Base-by-base conservation (phyloP, 1,140 invertebrate genomes). In the Neodiprion pinetum region DNA sequence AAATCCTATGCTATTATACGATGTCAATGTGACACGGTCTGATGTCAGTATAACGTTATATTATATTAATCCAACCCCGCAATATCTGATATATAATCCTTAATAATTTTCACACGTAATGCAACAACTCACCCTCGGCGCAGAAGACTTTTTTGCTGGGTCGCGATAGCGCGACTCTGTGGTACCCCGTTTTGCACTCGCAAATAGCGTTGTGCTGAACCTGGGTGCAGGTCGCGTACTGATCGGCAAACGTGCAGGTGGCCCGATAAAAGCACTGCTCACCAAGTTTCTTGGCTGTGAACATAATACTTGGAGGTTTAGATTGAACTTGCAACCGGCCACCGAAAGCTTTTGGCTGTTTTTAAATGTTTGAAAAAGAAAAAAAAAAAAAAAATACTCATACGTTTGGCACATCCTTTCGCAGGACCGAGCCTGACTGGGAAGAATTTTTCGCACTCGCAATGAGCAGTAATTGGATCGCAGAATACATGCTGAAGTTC, bases 191-290 rank as follows among this genome's bases (percentile, higher is more conserved):
- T 82, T 93, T 91, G 88, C 95, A 96, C 83, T 95, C 93, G 86
- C 95, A 96, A 79, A 95, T 92, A 49, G 95, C 94, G 85, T 96
- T 96, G 90, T 96, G 94, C 81, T 94, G 92, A 80, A 96, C 91
- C 86, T 95, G 95, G 70, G 93, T 92, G 84, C 95, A 96, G 14
- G 92, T 93, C 71, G 95, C 91, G 88, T 96, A 94, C 75, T 93
- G 92, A 86, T 96, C 95, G 81, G 91, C 90, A 80, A 92, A 94
- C 77, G 90, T 90, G 84, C 95, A 96, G 65, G 94, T 93, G 85
- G 94, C 92, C 78, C 92, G 89, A 84, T 96, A 95, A 85, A 95
- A 94, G 86, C 95, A 96, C 85, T 95, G 94, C 83, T 96, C 95
- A 70, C 95, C 95, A 80, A 96, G 88, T 85, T 92, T 92, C 88